Percentiles rank a stretch among this genome's conserved stretches.
Evolutionary conservation across 1,140 invertebrate species (phyloP).

Genomic region (Glossosoma conforme): DNA sequence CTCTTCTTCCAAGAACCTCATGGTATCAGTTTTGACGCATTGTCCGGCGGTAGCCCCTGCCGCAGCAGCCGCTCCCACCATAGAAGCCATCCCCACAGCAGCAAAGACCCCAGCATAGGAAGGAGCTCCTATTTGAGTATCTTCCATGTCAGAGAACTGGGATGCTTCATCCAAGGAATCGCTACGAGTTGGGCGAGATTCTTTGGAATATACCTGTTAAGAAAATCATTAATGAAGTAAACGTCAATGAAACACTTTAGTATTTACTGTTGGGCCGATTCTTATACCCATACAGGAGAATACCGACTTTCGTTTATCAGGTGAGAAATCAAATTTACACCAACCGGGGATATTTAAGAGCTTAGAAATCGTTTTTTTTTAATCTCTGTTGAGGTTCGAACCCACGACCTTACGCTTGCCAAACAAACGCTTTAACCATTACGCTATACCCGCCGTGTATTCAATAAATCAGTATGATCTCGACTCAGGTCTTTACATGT

Average conservation of each 20-base stretch:
- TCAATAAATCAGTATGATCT: too few relatives aligned
- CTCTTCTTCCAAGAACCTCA: constrained; percentile 27
- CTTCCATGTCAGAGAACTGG: constrained; percentile 51
- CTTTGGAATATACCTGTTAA: constrained; percentile 41
- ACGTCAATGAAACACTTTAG: not conserved
- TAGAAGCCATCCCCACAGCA: not conserved
- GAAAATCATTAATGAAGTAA: not conserved
- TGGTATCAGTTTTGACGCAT: constrained; percentile 12
- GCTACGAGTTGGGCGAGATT: constrained; percentile 45
- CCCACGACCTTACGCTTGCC: too few relatives aligned
- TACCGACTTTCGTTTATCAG: not conserved
- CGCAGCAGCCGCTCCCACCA: not conserved
- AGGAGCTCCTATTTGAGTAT: constrained; percentile 39
- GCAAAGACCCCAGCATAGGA: constrained; percentile 4
- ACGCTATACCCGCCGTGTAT: too few relatives aligned
- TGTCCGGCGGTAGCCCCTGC: not conserved
- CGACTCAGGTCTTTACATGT: too few relatives aligned
- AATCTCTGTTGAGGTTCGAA: too few relatives aligned
- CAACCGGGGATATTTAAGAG: too few relatives aligned
- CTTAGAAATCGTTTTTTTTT: too few relatives aligned
- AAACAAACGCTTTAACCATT: too few relatives aligned
- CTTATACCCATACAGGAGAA: too few relatives aligned
- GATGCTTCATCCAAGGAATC: constrained; percentile 49
- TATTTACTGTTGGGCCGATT: too few relatives aligned
- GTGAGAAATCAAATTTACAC: constrained; percentile 2